Percentiles rank a stretch among this genome's conserved stretches.
These are phyloP conservation scores for Beris chalybata DNA, from an alignment of 2,888 invertebrate species.

Conservation along the genomic window DNA sequence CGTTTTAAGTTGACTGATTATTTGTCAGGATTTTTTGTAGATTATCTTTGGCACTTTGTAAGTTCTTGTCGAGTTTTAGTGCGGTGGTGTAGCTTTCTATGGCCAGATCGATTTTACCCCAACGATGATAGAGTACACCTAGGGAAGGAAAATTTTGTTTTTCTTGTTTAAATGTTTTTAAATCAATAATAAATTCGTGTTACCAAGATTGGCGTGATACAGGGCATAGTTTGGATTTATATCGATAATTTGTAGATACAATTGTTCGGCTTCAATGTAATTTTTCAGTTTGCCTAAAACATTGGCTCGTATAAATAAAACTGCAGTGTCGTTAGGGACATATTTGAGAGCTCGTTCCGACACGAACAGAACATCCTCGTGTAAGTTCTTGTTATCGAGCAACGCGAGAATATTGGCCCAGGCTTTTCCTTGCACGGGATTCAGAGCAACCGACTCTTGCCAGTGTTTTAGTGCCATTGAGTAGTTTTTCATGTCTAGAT, in stretches of 20 bases:
- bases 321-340: conserved; percentile 72
- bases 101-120: conserved; percentile 77
- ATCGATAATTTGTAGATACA: conserved; percentile 76
- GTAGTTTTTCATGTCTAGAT: conserved; percentile 74
- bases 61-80: conserved; percentile 69
- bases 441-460: conserved; percentile 76
- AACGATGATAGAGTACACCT: conserved; percentile 92
- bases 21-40: conserved; percentile 58
- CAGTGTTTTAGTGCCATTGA: conserved; percentile 78
- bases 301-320: conserved; percentile 88
- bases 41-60: conserved; percentile 71
- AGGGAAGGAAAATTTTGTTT: conserved; percentile 47
- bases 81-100: conserved; percentile 75
- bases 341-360: conserved; percentile 70
- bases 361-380: conserved; percentile 69
- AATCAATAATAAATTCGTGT: conserved; percentile 36
- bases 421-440: conserved; percentile 78
- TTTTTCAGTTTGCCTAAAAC: conserved; percentile 80
- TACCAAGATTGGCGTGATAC: conserved; percentile 89
- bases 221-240: conserved; percentile 72
- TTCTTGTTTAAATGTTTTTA: conserved; percentile 11
- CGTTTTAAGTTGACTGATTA: no score
- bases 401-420: conserved; percentile 92
- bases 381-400: conserved; percentile 73
- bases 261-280: conserved; percentile 77